Conservation (phyloP, 2,797 vertebrate genomes). For the Fratercula arctica region DNA sequence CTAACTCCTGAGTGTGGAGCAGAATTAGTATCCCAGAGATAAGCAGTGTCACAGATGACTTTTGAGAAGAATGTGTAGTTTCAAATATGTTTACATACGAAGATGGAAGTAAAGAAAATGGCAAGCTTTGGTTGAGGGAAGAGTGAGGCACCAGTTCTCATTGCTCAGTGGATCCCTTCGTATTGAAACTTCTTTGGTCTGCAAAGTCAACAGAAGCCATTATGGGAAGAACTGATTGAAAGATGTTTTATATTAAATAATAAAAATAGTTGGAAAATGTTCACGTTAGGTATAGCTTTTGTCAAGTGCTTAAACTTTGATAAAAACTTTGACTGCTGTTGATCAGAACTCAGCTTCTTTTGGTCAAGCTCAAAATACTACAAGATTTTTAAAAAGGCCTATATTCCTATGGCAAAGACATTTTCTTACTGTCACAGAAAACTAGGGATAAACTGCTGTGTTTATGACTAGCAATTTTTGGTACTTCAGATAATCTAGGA, state of each 20-base stretch:
- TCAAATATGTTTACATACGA: background rate
- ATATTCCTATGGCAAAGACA: background rate
- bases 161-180: background rate
- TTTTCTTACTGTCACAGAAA: background rate
- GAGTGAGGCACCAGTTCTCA: background rate
- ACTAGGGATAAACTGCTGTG: background rate
- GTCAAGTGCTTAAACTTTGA: background rate
- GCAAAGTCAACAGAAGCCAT: background rate
- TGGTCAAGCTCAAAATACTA: background rate
- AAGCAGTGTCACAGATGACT: background rate
- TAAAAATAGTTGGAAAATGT: background rate
- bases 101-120: background rate
- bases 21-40: background rate
- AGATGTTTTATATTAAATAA: background rate
- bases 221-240: background rate
- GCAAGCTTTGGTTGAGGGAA: background rate
- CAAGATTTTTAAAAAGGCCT: background rate
- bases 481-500: background rate
- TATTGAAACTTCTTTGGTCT: background rate
- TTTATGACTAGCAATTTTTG: background rate
- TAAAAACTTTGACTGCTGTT: background rate
- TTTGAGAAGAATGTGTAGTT: background rate
- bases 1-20: background rate
- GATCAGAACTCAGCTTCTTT: background rate
- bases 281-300: background rate